These are phyloP conservation scores for Xiphophorus couchianus DNA, from an alignment of 2,113 vertebrate genomes.

Conservation along the genomic window DNA sequence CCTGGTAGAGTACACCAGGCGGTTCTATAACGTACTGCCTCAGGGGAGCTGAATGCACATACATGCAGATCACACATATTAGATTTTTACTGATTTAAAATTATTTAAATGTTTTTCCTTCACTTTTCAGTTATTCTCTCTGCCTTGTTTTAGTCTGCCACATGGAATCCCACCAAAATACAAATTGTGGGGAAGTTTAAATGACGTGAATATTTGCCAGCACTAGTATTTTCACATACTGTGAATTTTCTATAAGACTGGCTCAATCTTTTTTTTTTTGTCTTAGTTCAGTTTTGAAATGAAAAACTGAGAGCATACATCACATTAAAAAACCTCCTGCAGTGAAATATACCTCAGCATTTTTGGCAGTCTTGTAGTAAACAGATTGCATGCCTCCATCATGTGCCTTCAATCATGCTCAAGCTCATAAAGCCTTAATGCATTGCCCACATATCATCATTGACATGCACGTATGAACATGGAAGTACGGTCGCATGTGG, in stretches of 20 bases:
- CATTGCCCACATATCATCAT: slow-evolving; percentile 52
- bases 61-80: too few species aligned
- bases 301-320: background rate
- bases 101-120: too few species aligned
- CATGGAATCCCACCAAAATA: too few species aligned
- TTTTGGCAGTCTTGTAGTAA: slow-evolving; percentile 1
- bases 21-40: too few species aligned
- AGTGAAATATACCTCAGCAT: slow-evolving; percentile 10
- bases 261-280: background rate
- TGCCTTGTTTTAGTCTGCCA: too few species aligned
- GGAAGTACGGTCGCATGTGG: slow-evolving; percentile 67
- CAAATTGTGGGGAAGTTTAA: too few species aligned
- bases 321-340: slow-evolving; percentile 7
- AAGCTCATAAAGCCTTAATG: slow-evolving; percentile 46
- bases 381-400: slow-evolving; percentile 12
- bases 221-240: too few species aligned
- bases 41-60: too few species aligned
- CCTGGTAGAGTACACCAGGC: too few species aligned
- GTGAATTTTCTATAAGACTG: background rate
- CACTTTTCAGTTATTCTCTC: too few species aligned
- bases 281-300: background rate
- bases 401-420: slow-evolving; percentile 66
- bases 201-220: too few species aligned
- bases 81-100: too few species aligned
- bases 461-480: slow-evolving; percentile 17